Percentiles rank a stretch among this genome's conserved stretches.
These are phyloP conservation scores for Tragulus kanchil DNA, from an alignment of 2,113 vertebrate genomes.

Conservation along the genomic window DNA sequence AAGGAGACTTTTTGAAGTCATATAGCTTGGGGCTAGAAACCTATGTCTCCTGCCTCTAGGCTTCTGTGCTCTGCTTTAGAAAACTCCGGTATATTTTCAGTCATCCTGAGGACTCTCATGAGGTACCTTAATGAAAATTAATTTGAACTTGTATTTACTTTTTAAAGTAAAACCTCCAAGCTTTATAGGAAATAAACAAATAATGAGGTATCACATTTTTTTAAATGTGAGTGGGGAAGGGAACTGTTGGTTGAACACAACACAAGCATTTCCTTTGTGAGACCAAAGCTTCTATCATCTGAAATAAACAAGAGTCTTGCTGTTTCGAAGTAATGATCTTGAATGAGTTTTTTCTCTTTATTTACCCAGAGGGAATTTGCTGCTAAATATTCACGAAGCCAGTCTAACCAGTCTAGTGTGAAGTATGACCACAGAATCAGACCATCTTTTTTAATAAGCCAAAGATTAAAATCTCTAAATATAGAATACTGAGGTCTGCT, in stretches of 20 bases:
- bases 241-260: slow-evolving; percentile 61
- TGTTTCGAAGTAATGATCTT: slow-evolving; percentile 83
- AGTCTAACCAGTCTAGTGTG: slow-evolving; percentile 78
- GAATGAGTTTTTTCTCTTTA: slow-evolving; percentile 77
- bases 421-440: slow-evolving; percentile 84
- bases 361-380: slow-evolving; percentile 82
- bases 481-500: slow-evolving; percentile 34
- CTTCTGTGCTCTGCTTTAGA: slow-evolving; percentile 30
- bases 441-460: slow-evolving; percentile 77
- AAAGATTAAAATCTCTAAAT: slow-evolving; percentile 81
- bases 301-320: slow-evolving; percentile 83
- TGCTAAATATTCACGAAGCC: slow-evolving; percentile 85
- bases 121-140: slow-evolving; percentile 62
- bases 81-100: slow-evolving; percentile 50
- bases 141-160: slow-evolving; percentile 66
- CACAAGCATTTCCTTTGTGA: slow-evolving; percentile 55
- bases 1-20: slow-evolving; percentile 28
- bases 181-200: slow-evolving; percentile 51
- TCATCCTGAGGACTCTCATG: slow-evolving; percentile 69
- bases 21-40: slow-evolving; percentile 17
- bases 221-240: not conserved
- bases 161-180: slow-evolving; percentile 40
- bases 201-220: slow-evolving; percentile 15
- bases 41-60: not conserved
- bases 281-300: slow-evolving; percentile 76